These are phyloP conservation scores for Oryzias woworae DNA, from an alignment of 2,113 vertebrate species.

Conservation along the genomic window DNA sequence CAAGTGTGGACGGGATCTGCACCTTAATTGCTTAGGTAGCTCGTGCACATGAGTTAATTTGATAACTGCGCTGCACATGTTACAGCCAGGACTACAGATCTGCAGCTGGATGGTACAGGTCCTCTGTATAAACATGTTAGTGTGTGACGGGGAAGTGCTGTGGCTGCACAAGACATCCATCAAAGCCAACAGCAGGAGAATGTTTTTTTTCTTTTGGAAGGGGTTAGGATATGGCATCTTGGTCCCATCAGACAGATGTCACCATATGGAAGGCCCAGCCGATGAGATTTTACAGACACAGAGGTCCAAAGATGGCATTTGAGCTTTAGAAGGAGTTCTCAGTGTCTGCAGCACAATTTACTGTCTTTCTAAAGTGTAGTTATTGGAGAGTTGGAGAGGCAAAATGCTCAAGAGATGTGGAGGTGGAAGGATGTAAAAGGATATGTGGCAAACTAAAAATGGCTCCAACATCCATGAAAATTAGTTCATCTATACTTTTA, in stretches of 20 bases:
- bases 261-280: constrained; percentile 50
- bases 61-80: constrained; percentile 54
- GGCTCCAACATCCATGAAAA: constrained; percentile 11
- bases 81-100: constrained; percentile 43
- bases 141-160: constrained; percentile 51
- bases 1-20: constrained; percentile 40
- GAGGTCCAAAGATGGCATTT: constrained; percentile 48
- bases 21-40: constrained; percentile 66
- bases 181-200: constrained; percentile 57
- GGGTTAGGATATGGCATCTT: constrained; percentile 30
- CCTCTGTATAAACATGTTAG: constrained; percentile 10
- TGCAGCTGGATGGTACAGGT: constrained; percentile 44
- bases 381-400: constrained; percentile 10
- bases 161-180: constrained; percentile 64
- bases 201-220: constrained; percentile 44
- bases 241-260: constrained; percentile 62
- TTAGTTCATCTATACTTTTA: constrained; percentile 21
- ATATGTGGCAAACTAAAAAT: constrained; percentile 17
- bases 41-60: constrained; percentile 51
- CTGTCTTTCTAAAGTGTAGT: constrained; percentile 5
- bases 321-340: constrained; percentile 31
- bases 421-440: constrained; percentile 17
- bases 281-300: constrained; percentile 47
- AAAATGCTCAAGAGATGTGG: constrained; percentile 19
- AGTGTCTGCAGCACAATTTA: constrained; percentile 10